Percentiles rank a stretch among this genome's conserved stretches.
Evolutionary conservation across 1,140 invertebrate species (phyloP).

Genomic region (Trachymyrmex septentrionalis): DNA sequence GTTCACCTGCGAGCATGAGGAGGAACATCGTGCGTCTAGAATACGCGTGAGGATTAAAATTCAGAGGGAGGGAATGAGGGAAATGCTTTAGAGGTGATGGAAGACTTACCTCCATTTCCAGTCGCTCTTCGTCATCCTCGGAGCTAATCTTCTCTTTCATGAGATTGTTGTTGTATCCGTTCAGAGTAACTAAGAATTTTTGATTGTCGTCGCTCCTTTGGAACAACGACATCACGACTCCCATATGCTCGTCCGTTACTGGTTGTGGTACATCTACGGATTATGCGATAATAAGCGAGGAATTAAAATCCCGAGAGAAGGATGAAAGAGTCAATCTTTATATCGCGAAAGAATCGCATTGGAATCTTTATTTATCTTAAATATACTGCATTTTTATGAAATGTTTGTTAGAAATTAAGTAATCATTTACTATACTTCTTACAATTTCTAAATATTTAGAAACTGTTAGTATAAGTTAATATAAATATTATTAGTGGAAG

Average conservation of each 20-base stretch:
- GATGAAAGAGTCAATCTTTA: conserved; percentile 38
- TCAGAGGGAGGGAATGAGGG: neutral
- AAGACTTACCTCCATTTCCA: conserved; percentile 83
- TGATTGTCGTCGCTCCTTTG: conserved; percentile 84
- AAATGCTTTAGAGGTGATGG: neutral
- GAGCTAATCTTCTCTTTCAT: conserved; percentile 77
- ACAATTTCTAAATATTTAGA: neutral
- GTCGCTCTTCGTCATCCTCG: conserved; percentile 82
- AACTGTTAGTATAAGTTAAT: neutral
- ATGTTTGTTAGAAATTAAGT: neutral
- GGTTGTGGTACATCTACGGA: conserved; percentile 77
- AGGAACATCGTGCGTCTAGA: conserved; percentile 57
- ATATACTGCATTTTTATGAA: neutral
- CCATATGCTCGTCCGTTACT: conserved; percentile 83
- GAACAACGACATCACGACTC: conserved; percentile 85
- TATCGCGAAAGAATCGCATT: neutral
- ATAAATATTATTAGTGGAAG: neutral
- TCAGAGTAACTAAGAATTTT: conserved; percentile 85
- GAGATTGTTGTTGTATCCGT: conserved; percentile 84
- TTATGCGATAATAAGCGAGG: conserved; percentile 52
- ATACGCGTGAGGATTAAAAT: conserved; percentile 56
- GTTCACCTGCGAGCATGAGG: conserved; percentile 77
- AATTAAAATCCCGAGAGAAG: neutral
- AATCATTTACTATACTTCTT: neutral
- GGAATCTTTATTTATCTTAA: conserved; percentile 29